Evolutionary conservation across 2,797 vertebrate species (phyloP).

Genomic region (Zalophus californianus): DNA sequence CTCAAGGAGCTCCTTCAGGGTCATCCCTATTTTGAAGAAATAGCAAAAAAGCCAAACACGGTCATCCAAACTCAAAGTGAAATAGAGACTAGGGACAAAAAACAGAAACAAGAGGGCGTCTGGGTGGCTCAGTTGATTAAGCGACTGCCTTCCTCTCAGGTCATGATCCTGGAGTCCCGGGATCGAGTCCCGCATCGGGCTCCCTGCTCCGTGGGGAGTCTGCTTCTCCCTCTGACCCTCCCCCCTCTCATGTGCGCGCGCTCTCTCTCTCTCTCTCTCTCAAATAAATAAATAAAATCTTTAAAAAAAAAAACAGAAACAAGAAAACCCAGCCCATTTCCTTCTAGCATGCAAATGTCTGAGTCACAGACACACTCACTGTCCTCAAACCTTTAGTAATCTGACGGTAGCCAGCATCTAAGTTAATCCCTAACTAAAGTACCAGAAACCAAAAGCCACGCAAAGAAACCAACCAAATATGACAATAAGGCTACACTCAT

Average conservation of each 20-base stretch:
- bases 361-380: neutral
- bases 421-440: neutral
- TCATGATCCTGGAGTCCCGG: too few species aligned
- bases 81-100: neutral
- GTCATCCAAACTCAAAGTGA: neutral
- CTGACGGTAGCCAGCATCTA: neutral
- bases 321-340: neutral
- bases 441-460: neutral
- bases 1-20: neutral
- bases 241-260: too few species aligned
- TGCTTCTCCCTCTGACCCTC: too few species aligned
- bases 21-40: neutral
- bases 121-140: too few species aligned
- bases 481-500: neutral
- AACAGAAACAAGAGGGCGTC: neutral
- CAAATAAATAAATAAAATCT: too few species aligned
- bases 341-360: neutral
- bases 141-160: too few species aligned
- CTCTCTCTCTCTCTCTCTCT: too few species aligned
- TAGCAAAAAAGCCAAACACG: neutral
- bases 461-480: neutral
- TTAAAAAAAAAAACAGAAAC: neutral
- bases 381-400: neutral
- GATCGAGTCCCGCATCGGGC: too few species aligned
- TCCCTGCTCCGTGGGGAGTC: too few species aligned